These are phyloP conservation scores for Dromius quadrimaculatus DNA, from an alignment of 2,888 invertebrate species.

Conservation along the genomic window DNA sequence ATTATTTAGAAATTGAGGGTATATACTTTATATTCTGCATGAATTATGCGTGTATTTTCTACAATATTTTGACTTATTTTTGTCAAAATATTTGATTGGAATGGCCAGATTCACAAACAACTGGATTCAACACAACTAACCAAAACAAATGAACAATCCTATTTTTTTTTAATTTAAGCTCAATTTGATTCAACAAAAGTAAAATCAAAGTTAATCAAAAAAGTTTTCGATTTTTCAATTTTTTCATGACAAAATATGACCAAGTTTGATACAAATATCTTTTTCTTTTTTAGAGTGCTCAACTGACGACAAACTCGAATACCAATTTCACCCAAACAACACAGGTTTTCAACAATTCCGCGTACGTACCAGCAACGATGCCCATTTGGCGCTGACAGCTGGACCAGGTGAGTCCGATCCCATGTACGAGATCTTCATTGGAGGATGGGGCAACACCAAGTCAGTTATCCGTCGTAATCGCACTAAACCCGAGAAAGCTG, in stretches of 20 bases:
- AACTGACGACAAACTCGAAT: slow-evolving; percentile 84
- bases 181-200: too few relatives aligned
- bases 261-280: slow-evolving; percentile 23
- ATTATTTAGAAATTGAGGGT: slow-evolving; percentile 42
- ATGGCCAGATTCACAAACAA: too few relatives aligned
- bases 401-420: slow-evolving; percentile 79
- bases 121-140: too few relatives aligned
- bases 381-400: slow-evolving; percentile 84
- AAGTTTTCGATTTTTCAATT: too few relatives aligned
- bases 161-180: too few relatives aligned
- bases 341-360: slow-evolving; percentile 81
- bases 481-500: slow-evolving; percentile 79
- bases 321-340: slow-evolving; percentile 81
- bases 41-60: background rate
- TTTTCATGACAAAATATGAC: too few relatives aligned
- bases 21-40: slow-evolving; percentile 19
- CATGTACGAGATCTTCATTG: slow-evolving; percentile 89
- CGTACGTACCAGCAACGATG: slow-evolving; percentile 84
- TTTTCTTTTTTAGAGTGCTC: slow-evolving; percentile 75
- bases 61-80: too few relatives aligned
- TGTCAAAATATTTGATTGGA: too few relatives aligned
- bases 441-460: slow-evolving; percentile 89
- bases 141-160: too few relatives aligned
- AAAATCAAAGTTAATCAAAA: too few relatives aligned
- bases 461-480: slow-evolving; percentile 85